A percentile compares a stretch with the other conserved stretches of the same genome.
These are phyloP conservation scores for Vulpes ferrilata DNA, from an alignment of 2,113 vertebrate genomes.

Conservation along the genomic window DNA sequence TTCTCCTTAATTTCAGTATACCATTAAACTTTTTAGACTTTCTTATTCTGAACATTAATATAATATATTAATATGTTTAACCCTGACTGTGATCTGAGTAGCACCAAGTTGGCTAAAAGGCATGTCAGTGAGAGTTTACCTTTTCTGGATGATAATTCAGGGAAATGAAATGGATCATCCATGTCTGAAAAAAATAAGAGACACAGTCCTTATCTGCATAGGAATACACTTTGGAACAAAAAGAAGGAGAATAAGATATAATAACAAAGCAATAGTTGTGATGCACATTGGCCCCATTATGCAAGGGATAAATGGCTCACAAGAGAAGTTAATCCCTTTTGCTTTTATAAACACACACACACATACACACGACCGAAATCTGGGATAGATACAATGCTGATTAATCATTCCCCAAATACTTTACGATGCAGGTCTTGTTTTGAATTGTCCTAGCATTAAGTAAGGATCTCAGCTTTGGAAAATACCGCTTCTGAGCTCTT, in stretches of 20 bases:
- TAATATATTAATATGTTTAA: conserved; percentile 13
- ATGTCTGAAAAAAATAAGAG: conserved; percentile 13
- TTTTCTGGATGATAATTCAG: neutral
- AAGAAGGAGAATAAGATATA: neutral
- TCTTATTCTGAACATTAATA: conserved; percentile 15
- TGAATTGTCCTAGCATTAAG: neutral
- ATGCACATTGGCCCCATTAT: neutral
- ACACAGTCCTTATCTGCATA: conserved; percentile 22
- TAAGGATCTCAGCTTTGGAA: neutral
- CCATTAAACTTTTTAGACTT: conserved; percentile 11
- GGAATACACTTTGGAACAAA: neutral
- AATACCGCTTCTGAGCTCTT: neutral
- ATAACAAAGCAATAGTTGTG: neutral
- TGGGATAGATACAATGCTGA: neutral
- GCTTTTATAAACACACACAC: neutral
- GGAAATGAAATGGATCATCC: conserved; percentile 37
- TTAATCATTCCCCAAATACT: neutral
- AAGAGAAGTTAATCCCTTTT: neutral
- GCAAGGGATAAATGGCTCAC: neutral
- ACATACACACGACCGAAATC: neutral
- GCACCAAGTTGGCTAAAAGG: neutral
- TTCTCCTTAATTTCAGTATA: neutral
- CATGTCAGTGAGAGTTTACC: neutral
- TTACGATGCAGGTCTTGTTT: neutral
- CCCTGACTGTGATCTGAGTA: conserved; percentile 65